Evolutionary conservation across 2,888 invertebrate genomes (phyloP).

Genomic region (Coremacera marginata): DNA sequence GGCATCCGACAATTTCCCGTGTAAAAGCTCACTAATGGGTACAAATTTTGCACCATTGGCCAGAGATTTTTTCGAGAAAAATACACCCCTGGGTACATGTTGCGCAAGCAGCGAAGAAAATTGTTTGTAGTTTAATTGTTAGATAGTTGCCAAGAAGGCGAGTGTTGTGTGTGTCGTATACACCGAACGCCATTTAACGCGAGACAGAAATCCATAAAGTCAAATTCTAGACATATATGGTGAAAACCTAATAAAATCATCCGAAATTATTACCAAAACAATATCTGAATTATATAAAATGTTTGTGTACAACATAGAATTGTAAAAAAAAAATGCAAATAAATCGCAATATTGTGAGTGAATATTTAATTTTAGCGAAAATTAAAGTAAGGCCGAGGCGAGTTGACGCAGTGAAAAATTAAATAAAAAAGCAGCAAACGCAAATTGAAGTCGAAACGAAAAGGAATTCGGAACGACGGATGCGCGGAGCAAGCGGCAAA

Average conservation of each 20-base stretch:
- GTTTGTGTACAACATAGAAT: constrained; percentile 58
- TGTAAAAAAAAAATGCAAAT: constrained; percentile 63
- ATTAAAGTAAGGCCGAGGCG: constrained; percentile 58
- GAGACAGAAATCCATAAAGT: constrained; percentile 45
- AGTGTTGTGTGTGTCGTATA: constrained; percentile 27
- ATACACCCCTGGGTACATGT: too few species aligned
- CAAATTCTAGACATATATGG: constrained; percentile 53
- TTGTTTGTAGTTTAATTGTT: too few species aligned
- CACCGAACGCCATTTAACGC: too few species aligned
- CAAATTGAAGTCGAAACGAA: constrained; percentile 56
- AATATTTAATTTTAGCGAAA: constrained; percentile 64
- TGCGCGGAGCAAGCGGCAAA: too few species aligned
- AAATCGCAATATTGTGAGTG: constrained; percentile 56
- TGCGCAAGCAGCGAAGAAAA: too few species aligned
- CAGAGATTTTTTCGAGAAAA: too few species aligned
- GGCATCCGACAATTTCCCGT: too few species aligned
- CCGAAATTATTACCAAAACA: constrained; percentile 42
- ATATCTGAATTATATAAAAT: constrained; percentile 50
- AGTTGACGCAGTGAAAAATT: constrained; percentile 56
- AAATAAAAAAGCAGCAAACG: constrained; percentile 53
- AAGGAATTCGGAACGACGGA: constrained; percentile 42
- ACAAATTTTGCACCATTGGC: too few species aligned
- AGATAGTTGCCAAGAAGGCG: too few species aligned
- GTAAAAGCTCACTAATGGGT: too few species aligned
- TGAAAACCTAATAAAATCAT: constrained; percentile 48